Conservation (phyloP, 2,888 invertebrate genomes). For the Heliconius ismenius region DNA sequence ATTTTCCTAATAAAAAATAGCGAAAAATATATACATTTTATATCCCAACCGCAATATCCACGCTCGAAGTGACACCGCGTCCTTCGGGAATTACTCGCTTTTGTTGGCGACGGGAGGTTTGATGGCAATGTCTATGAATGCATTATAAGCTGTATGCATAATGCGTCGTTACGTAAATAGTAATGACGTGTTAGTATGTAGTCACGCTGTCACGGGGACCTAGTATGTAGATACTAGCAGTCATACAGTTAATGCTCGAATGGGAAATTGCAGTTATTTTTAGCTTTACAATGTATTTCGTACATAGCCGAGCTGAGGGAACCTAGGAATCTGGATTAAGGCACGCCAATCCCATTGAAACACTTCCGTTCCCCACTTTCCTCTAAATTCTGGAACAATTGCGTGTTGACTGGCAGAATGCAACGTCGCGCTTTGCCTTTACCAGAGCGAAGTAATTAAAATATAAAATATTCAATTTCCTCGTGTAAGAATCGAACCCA, state of each 20-base stretch:
- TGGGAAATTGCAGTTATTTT: not conserved
- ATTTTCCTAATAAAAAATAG: constrained; percentile 6
- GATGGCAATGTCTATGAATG: constrained; percentile 58
- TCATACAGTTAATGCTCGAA: not conserved
- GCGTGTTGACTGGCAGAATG: too few species aligned
- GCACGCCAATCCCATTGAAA: too few species aligned
- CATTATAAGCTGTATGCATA: constrained; percentile 54
- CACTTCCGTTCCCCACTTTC: too few species aligned
- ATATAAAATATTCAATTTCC: too few species aligned
- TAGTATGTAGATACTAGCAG: not conserved
- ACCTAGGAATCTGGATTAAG: too few species aligned
- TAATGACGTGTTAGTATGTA: constrained; percentile 40
- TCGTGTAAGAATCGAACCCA: too few species aligned
- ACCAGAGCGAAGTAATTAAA: too few species aligned
- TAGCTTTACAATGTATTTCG: too few species aligned
- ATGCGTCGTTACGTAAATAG: constrained; percentile 49
- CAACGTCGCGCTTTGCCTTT: too few species aligned
- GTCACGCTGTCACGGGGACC: not conserved
- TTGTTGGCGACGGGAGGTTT: constrained; percentile 58
- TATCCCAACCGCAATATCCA: constrained; percentile 28
- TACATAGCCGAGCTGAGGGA: too few species aligned
- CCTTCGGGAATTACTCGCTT: constrained; percentile 61
- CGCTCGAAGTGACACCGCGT: constrained; percentile 40
- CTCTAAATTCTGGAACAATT: too few species aligned
- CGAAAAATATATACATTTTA: constrained; percentile 9